Conservation (phyloP, 2,888 invertebrate species). For the Trissoscelio sp. region DNA sequence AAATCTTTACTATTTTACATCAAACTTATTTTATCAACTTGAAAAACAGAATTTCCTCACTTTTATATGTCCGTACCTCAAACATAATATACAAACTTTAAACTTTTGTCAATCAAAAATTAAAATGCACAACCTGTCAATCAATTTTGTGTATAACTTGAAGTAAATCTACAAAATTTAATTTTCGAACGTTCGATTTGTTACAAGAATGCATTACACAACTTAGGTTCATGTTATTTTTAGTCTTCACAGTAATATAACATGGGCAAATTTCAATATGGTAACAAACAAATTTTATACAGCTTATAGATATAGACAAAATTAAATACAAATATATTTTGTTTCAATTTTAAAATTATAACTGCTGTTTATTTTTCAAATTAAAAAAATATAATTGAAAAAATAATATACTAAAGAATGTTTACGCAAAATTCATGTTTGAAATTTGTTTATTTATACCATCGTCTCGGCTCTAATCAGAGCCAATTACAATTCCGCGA, state of each 20-base stretch:
- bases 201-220: not conserved
- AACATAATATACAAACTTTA: not conserved
- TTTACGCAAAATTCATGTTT: no score
- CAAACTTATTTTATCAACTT: no score
- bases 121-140: not conserved
- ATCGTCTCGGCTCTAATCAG: constrained; percentile 75
- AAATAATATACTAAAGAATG: no score
- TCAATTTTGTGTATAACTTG: not conserved
- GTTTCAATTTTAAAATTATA: no score
- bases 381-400: no score
- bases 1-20: no score
- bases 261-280: not conserved
- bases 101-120: not conserved
- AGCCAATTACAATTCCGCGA: constrained; percentile 79
- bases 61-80: not conserved
- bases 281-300: no score
- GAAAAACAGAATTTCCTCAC: no score
- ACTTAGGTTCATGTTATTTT: not conserved
- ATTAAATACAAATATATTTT: no score
- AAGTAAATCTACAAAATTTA: constrained; percentile 59
- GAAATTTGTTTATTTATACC: constrained; percentile 77
- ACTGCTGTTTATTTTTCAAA: no score
- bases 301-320: no score
- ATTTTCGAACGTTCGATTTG: not conserved
- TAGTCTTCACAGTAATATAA: not conserved